Conservation (phyloP, 1,140 invertebrate genomes). For the Drosophila equinoxialis region DNA sequence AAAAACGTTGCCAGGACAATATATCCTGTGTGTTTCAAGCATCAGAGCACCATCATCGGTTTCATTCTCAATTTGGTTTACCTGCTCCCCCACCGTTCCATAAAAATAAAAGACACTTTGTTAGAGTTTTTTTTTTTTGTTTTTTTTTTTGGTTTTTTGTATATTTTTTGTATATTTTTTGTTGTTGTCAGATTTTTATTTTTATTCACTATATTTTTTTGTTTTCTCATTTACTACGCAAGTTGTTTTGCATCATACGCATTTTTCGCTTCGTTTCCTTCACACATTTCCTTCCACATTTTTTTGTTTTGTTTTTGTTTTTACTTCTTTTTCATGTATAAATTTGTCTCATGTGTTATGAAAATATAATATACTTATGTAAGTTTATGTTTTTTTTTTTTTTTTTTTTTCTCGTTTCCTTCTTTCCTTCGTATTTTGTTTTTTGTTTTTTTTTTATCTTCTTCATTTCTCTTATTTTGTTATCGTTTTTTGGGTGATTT, state of each 20-base stretch:
- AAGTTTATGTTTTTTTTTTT: slow-evolving; percentile 61
- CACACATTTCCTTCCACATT: slow-evolving; percentile 7
- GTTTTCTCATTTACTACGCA: slow-evolving; percentile 76
- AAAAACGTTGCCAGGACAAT: background rate
- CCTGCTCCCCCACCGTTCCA: background rate
- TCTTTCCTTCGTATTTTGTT: background rate
- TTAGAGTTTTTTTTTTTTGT: slow-evolving; percentile 50
- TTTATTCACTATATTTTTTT: slow-evolving; percentile 73
- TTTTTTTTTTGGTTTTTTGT: slow-evolving; percentile 67
- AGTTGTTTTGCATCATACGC: slow-evolving; percentile 71
- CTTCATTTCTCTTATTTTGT: background rate
- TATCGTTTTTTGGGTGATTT: background rate
- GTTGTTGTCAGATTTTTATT: slow-evolving; percentile 73
- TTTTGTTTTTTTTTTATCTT: background rate
- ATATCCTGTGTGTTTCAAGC: background rate
- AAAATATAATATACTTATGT: slow-evolving; percentile 82
- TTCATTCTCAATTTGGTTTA: background rate
- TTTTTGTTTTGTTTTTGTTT: slow-evolving; percentile 41
- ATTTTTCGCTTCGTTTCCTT: slow-evolving; percentile 36
- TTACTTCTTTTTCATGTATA: slow-evolving; percentile 65
- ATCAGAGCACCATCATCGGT: too few species aligned
- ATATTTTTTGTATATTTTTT: slow-evolving; percentile 47
- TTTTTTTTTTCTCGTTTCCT: slow-evolving; percentile 9
- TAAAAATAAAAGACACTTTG: slow-evolving; percentile 60
- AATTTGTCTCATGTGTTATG: slow-evolving; percentile 79